Conservation (phyloP, 2,797 vertebrate genomes). For the Pristis pectinata region DNA sequence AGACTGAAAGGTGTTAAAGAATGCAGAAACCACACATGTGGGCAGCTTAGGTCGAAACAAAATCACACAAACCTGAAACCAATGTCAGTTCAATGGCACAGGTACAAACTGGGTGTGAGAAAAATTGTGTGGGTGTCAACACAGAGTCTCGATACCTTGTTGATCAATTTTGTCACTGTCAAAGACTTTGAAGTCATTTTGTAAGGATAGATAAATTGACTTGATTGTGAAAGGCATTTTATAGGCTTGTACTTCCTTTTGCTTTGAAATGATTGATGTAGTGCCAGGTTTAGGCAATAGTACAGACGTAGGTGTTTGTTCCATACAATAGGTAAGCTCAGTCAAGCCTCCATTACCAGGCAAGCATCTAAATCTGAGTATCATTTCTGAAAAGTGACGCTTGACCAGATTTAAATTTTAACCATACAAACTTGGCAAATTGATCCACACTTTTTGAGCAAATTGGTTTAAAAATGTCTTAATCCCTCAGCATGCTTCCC, state of each 20-base stretch:
- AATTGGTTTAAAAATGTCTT: neutral
- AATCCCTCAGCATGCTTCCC: neutral
- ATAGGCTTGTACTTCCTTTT: neutral
- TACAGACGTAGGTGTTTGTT: neutral
- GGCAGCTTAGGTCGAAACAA: neutral
- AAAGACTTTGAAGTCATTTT: slow-evolving; percentile 22
- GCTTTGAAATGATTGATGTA: slow-evolving; percentile 28
- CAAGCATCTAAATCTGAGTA: slow-evolving; percentile 18
- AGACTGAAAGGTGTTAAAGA: neutral
- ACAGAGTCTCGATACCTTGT: neutral
- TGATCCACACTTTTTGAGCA: neutral
- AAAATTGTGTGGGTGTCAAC: slow-evolving; percentile 34
- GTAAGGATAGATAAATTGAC: slow-evolving; percentile 22
- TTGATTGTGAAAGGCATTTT: neutral
- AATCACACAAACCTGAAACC: neutral
- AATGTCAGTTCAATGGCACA: neutral
- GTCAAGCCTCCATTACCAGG: neutral
- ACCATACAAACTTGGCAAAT: neutral
- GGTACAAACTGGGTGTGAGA: slow-evolving; percentile 29
- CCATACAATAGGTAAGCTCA: neutral
- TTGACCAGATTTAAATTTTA: neutral
- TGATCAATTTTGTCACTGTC: slow-evolving; percentile 1
- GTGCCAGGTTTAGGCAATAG: slow-evolving; percentile 23
- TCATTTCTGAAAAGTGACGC: neutral
- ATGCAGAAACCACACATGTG: neutral